Evolutionary conservation across 2,113 vertebrate species (phyloP).

Genomic region (Cephalophus harveyi): DNA sequence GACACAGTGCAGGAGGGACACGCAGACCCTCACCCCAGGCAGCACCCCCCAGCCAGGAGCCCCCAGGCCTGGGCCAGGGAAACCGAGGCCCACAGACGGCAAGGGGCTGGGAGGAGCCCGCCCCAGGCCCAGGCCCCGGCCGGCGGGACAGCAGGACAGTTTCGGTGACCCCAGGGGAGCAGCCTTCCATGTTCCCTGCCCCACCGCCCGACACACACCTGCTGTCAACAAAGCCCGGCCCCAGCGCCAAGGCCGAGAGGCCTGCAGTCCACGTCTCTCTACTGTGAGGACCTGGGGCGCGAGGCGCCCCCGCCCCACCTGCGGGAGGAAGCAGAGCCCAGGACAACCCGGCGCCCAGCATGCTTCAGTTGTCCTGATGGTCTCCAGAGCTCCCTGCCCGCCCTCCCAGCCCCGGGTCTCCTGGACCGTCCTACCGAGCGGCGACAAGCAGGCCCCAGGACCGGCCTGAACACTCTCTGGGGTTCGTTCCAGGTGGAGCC

Average conservation of each 20-base stretch:
- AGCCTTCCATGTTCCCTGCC: accelerated
- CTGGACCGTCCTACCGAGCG: accelerated
- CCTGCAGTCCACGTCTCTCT: accelerated
- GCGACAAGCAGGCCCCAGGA: accelerated
- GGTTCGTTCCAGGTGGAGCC: background rate
- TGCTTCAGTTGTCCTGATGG: accelerated
- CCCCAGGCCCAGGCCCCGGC: accelerated
- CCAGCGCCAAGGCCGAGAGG: accelerated
- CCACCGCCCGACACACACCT: background rate
- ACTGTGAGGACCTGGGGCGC: accelerated
- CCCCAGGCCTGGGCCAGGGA: background rate
- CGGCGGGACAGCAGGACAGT: accelerated
- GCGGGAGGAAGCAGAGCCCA: accelerated
- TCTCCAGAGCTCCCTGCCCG: background rate
- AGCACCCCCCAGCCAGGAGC: background rate
- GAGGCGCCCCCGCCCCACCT: accelerated
- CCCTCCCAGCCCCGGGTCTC: accelerated
- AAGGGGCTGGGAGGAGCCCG: accelerated
- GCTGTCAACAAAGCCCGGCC: accelerated
- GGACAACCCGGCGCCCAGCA: accelerated
- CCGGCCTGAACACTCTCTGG: accelerated
- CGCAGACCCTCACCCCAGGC: too few relatives aligned
- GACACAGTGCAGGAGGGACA: accelerated
- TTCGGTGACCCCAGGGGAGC: background rate
- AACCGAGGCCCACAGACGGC: background rate